Evolutionary conservation across 2,113 vertebrate genomes (phyloP).

Genomic region (Numida meleagris): DNA sequence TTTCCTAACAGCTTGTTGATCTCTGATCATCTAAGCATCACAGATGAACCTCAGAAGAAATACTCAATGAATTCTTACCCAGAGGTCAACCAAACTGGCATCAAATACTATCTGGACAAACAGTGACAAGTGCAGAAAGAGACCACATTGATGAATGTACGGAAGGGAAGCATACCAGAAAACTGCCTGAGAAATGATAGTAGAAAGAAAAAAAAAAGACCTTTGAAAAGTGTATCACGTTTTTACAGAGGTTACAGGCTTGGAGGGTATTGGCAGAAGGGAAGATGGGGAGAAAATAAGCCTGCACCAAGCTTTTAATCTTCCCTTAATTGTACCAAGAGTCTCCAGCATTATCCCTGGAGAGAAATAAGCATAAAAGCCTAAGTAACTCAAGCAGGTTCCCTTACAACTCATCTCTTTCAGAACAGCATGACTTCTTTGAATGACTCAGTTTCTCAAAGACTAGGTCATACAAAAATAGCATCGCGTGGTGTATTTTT

Average conservation of each 20-base stretch:
- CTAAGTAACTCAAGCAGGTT: constrained; percentile 40
- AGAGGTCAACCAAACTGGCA: not conserved
- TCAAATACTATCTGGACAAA: not conserved
- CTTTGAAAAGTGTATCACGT: constrained; percentile 15
- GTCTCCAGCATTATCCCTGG: constrained; percentile 14
- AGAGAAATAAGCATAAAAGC: constrained; percentile 58
- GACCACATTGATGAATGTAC: not conserved
- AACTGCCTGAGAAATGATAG: not conserved
- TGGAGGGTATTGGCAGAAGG: constrained; percentile 25
- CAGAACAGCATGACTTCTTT: not conserved
- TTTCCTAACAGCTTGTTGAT: not conserved
- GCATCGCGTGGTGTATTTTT: not conserved
- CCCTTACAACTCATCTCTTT: constrained; percentile 7
- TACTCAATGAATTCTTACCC: not conserved
- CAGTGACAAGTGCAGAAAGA: not conserved
- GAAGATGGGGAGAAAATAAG: constrained; percentile 50
- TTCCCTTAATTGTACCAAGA: constrained; percentile 58
- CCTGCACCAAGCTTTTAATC: constrained; percentile 57
- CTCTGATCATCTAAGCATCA: not conserved
- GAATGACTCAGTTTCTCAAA: constrained; percentile 10
- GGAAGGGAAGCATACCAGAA: not conserved
- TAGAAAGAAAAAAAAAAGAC: not conserved
- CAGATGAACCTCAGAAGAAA: not conserved
- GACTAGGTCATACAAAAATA: not conserved
- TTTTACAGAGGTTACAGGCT: constrained; percentile 18